Evolutionary conservation across 2,113 vertebrate genomes (phyloP), one percentile per base, ranked within the genome.

Genomic region (Scartelaos histophorus): DNA sequence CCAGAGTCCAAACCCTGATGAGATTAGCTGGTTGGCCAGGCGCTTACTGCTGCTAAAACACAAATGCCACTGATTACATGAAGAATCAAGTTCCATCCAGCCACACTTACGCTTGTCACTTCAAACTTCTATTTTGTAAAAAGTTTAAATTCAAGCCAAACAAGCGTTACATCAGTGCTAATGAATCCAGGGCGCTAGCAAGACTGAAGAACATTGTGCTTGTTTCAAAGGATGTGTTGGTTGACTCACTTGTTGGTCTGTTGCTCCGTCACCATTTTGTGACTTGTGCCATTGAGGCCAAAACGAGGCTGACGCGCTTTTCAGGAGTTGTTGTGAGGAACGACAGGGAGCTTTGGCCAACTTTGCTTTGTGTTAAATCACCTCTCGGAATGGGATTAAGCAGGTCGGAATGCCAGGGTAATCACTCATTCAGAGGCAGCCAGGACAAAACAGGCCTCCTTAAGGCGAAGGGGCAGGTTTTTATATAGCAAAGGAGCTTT

Each of bases 351-450:
- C 51, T 60, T 87, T 67, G 83, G 88, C 89, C 89, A 72, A 69
- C 80, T 74, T 49, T 75, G 73, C 78, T 85, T 78, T 81, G 70
- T 71, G 87, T 82, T 86, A 89, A 91, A 87, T 88, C 93, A 83
- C 76, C 92, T 88, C 79, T 85, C 85, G 83, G 89, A 90, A 93
- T 93, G 90, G 89, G 92, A 91, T 90, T 68, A 93, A 82, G 86
- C 85, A 87, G 91, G 72, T 80, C 88, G 87, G 81, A 88, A 93
- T 90, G 85, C 87, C 76, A 72, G 70, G 78, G 89, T 81, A 92
- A 89, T 91, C 78, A 79, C 84, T 90, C 85, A 80, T 82, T 85
- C 78, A 81, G 80, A 22, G 66, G 83, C 70, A 82, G 82, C 80
- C 74, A 74, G 80, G 73, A 89, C 82, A 90, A 66, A 90, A 89